These are phyloP conservation scores for Arvicanthis niloticus DNA, from an alignment of 2,113 vertebrate genomes.

Conservation along the genomic window DNA sequence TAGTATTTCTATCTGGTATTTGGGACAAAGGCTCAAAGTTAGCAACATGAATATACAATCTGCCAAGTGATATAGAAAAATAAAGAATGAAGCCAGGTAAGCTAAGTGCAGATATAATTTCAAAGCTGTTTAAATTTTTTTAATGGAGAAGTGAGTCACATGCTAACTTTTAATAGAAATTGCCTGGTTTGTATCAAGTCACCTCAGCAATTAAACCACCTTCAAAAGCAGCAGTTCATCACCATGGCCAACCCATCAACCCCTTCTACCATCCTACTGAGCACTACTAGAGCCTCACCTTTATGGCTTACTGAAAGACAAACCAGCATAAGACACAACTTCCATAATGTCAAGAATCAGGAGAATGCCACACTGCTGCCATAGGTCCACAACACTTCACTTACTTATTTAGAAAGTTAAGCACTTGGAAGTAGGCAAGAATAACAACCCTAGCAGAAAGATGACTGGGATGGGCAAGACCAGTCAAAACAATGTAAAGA, in stretches of 20 bases:
- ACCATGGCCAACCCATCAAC: not conserved
- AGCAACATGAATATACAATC: not conserved
- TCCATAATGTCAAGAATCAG: not conserved
- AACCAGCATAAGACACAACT: not conserved
- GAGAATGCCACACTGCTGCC: rapidly evolving
- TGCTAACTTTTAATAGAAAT: not conserved
- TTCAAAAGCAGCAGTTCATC: not conserved
- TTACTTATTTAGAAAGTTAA: not conserved
- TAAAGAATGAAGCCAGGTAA: not conserved
- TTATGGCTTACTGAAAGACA: not conserved
- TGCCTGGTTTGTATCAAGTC: not conserved
- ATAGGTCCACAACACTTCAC: not conserved
- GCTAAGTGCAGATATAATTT: not conserved
- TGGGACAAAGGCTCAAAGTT: not conserved
- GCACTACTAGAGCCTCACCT: not conserved
- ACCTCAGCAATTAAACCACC: not conserved
- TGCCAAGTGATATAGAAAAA: not conserved
- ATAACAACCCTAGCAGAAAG: not conserved
- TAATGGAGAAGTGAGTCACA: not conserved
- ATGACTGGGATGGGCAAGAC: not conserved
- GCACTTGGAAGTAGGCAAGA: not conserved
- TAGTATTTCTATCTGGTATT: not conserved
- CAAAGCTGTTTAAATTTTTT: not conserved
- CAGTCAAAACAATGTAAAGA: not conserved
- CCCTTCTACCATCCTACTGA: too few species aligned